These are phyloP conservation scores for Muscicapa comitata DNA, from an alignment of 2,797 vertebrate species.

Conservation along the genomic window DNA sequence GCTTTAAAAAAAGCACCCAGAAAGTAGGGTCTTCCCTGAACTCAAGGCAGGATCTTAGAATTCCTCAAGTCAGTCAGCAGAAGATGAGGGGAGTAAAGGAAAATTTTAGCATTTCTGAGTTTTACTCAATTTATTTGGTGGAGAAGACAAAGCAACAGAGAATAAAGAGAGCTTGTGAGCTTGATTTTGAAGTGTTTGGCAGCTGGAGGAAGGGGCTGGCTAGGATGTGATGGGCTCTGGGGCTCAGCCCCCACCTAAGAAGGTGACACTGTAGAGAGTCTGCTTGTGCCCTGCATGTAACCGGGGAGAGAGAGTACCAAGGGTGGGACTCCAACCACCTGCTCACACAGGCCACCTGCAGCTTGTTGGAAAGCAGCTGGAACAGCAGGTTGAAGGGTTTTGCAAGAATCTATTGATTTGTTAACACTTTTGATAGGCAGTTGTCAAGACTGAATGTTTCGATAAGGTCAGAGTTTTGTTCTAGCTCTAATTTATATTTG, in stretches of 20 bases:
- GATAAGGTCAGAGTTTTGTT: conserved; percentile 1
- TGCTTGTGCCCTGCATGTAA: not conserved
- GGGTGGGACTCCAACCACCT: not conserved
- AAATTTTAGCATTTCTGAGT: not conserved
- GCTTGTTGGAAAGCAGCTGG: not conserved
- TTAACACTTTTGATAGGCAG: not conserved
- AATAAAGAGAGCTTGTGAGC: not conserved
- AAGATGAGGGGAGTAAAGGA: not conserved
- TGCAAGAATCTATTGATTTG: conserved; percentile 2
- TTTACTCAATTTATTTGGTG: not conserved
- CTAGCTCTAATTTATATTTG: not conserved
- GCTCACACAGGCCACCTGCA: not conserved
- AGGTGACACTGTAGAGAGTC: not conserved
- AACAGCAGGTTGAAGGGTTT: not conserved
- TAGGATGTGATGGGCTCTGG: not conserved
- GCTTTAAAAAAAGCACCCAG: not conserved
- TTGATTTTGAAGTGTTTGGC: not conserved
- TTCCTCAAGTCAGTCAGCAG: not conserved
- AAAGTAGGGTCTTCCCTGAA: not conserved
- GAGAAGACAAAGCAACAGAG: not conserved
- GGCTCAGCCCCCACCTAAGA: not conserved
- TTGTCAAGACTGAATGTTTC: not conserved
- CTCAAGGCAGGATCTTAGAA: not conserved
- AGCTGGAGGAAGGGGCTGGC: not conserved
- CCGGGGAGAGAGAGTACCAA: not conserved